Percentiles rank a stretch among this genome's conserved stretches.
Evolutionary conservation across 2,888 invertebrate genomes (phyloP).

Genomic region (Drosophila sordidula): DNA sequence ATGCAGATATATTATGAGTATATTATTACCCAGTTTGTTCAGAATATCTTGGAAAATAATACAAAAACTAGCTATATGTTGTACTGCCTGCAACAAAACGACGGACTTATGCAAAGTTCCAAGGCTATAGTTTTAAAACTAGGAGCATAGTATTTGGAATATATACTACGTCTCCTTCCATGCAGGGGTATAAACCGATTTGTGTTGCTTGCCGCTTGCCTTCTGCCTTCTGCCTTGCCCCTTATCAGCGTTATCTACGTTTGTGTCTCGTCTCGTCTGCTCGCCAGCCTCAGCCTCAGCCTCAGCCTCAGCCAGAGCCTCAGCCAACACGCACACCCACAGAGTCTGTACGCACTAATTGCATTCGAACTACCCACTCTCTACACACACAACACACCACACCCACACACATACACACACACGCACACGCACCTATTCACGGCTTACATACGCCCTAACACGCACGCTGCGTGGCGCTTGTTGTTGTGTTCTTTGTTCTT

Average conservation of each 20-base stretch:
- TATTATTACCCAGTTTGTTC: too few relatives aligned
- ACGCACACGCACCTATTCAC: conserved; percentile 7
- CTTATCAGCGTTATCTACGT: conserved; percentile 52
- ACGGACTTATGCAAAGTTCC: too few relatives aligned
- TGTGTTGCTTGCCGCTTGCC: conserved; percentile 33
- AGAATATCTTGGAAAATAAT: too few relatives aligned
- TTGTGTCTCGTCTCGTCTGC: conserved; percentile 64
- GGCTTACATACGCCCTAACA: conserved; percentile 69
- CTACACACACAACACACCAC: neutral
- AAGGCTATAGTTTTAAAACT: too few relatives aligned
- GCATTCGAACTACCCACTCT: conserved; percentile 4
- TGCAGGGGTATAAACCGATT: neutral
- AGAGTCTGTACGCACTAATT: conserved; percentile 18
- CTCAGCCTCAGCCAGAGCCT: conserved; percentile 17
- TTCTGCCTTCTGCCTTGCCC: conserved; percentile 9
- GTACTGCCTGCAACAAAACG: too few relatives aligned
- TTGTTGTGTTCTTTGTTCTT: conserved; percentile 82
- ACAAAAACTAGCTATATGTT: too few relatives aligned
- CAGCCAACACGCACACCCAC: conserved; percentile 17
- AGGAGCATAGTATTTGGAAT: too few relatives aligned
- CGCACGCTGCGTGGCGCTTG: conserved; percentile 84
- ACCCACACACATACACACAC: conserved; percentile 6
- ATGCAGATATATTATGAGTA: too few relatives aligned
- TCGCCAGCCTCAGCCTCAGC: conserved; percentile 26
- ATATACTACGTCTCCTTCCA: neutral